Percentiles rank a stretch among this genome's conserved stretches.
Conservation (phyloP, 2,888 invertebrate species). For the Quadriops clusia region DNA sequence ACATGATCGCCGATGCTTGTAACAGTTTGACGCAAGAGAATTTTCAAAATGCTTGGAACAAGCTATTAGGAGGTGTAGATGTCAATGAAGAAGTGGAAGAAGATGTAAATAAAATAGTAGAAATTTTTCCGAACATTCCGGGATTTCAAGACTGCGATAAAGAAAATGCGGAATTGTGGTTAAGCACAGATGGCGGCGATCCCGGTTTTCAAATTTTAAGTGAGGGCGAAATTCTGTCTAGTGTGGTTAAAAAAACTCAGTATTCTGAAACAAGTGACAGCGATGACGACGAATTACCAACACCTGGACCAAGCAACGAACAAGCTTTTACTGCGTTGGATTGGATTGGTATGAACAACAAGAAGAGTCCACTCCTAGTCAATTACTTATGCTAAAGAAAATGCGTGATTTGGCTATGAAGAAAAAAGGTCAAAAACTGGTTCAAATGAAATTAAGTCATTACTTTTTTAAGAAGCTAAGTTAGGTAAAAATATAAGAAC, state of each 20-base stretch:
- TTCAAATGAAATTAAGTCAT: too few relatives aligned
- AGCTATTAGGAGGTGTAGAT: slow-evolving; percentile 9
- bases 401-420: slow-evolving; percentile 5
- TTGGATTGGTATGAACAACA: slow-evolving; percentile 8
- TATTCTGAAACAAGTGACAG: slow-evolving; percentile 1
- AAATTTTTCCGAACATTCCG: slow-evolving; percentile 10
- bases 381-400: slow-evolving; percentile 8
- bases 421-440: too few relatives aligned
- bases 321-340: slow-evolving; percentile 7
- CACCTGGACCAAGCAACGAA: background rate
- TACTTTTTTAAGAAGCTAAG: too few relatives aligned
- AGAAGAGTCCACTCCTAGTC: slow-evolving; percentile 5
- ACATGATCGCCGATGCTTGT: slow-evolving; percentile 18
- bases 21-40: slow-evolving; percentile 11
- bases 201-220: slow-evolving; percentile 12
- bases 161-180: slow-evolving; percentile 16
- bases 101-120: slow-evolving; percentile 4
- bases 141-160: slow-evolving; percentile 13
- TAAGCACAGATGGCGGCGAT: slow-evolving; percentile 15
- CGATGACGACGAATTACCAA: too few relatives aligned
- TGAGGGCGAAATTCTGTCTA: slow-evolving; percentile 12
- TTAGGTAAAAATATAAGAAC: too few relatives aligned
- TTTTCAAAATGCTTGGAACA: slow-evolving; percentile 18
- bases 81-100: slow-evolving; percentile 3
- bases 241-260: slow-evolving; percentile 3